Evolutionary conservation across 2,888 invertebrate species (phyloP), one percentile per base, ranked within the genome.

Genomic region (Eupithecia exiguata): DNA sequence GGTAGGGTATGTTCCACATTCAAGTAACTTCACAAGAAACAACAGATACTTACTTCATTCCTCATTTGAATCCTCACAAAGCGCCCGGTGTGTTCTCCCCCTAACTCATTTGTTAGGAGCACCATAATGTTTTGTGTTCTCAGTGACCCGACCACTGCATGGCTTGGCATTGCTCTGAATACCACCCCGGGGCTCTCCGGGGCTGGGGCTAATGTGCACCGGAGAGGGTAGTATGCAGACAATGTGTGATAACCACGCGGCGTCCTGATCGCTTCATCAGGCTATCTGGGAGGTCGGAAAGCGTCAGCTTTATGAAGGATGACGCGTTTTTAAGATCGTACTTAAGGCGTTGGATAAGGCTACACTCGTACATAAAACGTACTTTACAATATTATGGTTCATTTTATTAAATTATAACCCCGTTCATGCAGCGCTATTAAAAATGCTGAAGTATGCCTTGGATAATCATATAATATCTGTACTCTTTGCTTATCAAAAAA

Each of bases 101-200:
- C 69, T 61, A 36, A 66, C 66, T 71, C 74, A 74, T 72, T 74
- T 65, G 76, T 74, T 70, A 65, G 25, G 68, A 66, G 66, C 68
- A 36, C 63, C 70, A 74, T 76, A 49, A 76, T 71, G 74, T 71
- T 74, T 58, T 70, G 74, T 74, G 66, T 66, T 65, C 65, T 73
- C 68, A 69, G 35, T 70, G 72, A 72, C 49, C 68, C 38, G 74
- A 25, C 63, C 66, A 43, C 72, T 74, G 70, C 66, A 69, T n/a
- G 71, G 49, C 18, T 65, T 67, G 70, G 68, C 69, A 72, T 66
- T 68, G 70, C 21, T 70, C 70, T 66, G 40, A 40, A 72, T 67
- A 70, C 66, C 70, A 43, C 61, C 61, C 30, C 30, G 30, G 30
- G 30, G 2, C 30, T 30, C 30, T 30, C 30, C 30, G 30, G 30